Evolutionary conservation across 1,140 invertebrate genomes (phyloP).

Genomic region (Calosoma granatense): DNA sequence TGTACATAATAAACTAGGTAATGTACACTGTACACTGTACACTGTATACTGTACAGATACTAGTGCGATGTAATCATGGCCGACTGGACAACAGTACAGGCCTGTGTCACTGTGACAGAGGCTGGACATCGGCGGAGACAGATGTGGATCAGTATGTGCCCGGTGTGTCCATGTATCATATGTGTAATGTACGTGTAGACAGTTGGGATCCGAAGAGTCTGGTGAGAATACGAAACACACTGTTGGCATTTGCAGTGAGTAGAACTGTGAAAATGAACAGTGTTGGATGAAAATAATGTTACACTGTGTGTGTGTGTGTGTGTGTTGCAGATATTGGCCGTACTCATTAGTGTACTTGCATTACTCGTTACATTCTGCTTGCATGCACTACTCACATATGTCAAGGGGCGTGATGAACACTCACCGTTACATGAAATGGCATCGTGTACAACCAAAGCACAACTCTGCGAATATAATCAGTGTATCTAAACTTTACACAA

Average conservation of each 20-base stretch:
- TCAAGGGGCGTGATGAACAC: no score
- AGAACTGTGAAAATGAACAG: no score
- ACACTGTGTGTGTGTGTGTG: background rate
- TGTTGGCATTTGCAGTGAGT: constrained; percentile 14
- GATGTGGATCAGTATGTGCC: constrained; percentile 17
- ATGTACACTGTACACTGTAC: background rate
- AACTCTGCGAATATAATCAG: no score
- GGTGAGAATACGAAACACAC: constrained; percentile 11
- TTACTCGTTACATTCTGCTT: constrained; percentile 12
- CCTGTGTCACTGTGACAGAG: constrained; percentile 23
- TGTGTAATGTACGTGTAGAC: constrained; percentile 26
- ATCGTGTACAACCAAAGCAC: no score
- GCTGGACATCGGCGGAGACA: constrained; percentile 24
- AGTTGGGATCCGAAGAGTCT: constrained; percentile 19
- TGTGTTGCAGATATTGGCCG: constrained; percentile 14
- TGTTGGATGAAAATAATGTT: background rate
- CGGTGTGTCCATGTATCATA: constrained; percentile 23
- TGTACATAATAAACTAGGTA: background rate
- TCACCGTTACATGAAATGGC: no score
- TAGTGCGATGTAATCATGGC: constrained; percentile 26
- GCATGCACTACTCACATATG: no score
- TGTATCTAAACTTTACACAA: no score
- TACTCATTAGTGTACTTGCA: constrained; percentile 9
- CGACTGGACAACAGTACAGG: constrained; percentile 20
- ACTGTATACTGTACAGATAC: constrained; percentile 14